These are phyloP conservation scores for Clarias gariepinus DNA, from an alignment of 2,113 vertebrate genomes.

Conservation along the genomic window DNA sequence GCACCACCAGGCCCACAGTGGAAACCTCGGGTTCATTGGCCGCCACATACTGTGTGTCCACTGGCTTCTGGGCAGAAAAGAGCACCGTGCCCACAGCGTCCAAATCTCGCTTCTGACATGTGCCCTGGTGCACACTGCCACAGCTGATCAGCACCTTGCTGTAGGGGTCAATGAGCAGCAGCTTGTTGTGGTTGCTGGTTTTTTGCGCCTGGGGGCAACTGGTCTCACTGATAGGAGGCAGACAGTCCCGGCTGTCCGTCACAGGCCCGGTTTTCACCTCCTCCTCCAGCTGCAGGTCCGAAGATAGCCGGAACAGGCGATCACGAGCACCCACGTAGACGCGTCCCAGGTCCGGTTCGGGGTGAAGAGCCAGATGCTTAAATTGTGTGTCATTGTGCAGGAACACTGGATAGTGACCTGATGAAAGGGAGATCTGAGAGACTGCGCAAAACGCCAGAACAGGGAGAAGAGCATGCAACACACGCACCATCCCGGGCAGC, in stretches of 20 bases:
- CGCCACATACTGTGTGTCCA: conserved; percentile 94
- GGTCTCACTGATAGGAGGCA: conserved; percentile 82
- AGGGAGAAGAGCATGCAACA: conserved; percentile 65
- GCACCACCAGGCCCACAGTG: conserved; percentile 89
- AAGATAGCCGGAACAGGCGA: conserved; percentile 86
- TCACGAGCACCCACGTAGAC: conserved; percentile 90
- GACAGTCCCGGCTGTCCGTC: conserved; percentile 89
- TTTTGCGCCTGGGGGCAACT: conserved; percentile 87
- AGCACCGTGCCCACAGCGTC: conserved; percentile 71
- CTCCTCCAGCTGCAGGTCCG: conserved; percentile 72
- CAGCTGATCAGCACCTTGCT: conserved; percentile 88
- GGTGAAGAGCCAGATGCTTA: conserved; percentile 88
- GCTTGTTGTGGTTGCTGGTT: conserved; percentile 92
- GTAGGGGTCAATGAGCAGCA: conserved; percentile 83
- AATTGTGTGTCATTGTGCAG: conserved; percentile 78
- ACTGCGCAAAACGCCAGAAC: conserved; percentile 60
- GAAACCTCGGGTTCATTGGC: conserved; percentile 94
- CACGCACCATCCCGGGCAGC: conserved; percentile 81
- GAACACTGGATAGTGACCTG: conserved; percentile 71
- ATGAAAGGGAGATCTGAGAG: conserved; percentile 54
- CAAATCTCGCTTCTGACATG: conserved; percentile 89
- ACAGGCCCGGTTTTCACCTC: conserved; percentile 81
- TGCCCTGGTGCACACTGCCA: conserved; percentile 91
- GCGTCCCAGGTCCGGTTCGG: conserved; percentile 77
- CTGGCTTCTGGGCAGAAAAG: conserved; percentile 85